These are phyloP conservation scores for Dromiciops gliroides DNA, from an alignment of 2,113 vertebrate genomes.

Conservation along the genomic window DNA sequence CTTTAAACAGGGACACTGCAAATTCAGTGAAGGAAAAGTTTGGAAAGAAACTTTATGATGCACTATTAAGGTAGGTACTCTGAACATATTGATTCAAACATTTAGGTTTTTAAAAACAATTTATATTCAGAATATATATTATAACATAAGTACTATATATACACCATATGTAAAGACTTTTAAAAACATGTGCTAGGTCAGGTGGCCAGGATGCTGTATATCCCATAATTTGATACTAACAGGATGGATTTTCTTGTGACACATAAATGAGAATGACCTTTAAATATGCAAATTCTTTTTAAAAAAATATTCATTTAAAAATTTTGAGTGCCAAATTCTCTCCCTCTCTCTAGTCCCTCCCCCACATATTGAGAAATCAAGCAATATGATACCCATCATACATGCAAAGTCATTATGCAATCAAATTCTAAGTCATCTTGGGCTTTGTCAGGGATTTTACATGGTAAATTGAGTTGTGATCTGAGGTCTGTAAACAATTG, in stretches of 20 bases:
- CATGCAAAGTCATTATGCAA: not conserved
- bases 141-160: not conserved
- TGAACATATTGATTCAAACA: not conserved
- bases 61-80: slow-evolving; percentile 90
- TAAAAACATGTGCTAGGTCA: slow-evolving; percentile 3
- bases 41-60: slow-evolving; percentile 95
- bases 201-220: not conserved
- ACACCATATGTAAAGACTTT: slow-evolving; percentile 13
- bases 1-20: slow-evolving; percentile 91
- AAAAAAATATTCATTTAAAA: not conserved
- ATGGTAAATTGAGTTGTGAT: not conserved
- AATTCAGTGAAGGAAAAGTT: slow-evolving; percentile 97
- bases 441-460: not conserved
- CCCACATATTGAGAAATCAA: not conserved
- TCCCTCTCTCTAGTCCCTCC: too few species aligned
- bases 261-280: not conserved
- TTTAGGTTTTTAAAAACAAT: not conserved
- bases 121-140: not conserved
- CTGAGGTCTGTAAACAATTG: not conserved
- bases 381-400: not conserved
- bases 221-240: not conserved
- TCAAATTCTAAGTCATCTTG: not conserved
- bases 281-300: not conserved
- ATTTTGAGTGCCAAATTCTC: not conserved
- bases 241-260: not conserved